Evolutionary conservation across 1,140 invertebrate species (phyloP), one percentile per base, ranked within the genome.

Genomic region (Drosophila tani): DNA sequence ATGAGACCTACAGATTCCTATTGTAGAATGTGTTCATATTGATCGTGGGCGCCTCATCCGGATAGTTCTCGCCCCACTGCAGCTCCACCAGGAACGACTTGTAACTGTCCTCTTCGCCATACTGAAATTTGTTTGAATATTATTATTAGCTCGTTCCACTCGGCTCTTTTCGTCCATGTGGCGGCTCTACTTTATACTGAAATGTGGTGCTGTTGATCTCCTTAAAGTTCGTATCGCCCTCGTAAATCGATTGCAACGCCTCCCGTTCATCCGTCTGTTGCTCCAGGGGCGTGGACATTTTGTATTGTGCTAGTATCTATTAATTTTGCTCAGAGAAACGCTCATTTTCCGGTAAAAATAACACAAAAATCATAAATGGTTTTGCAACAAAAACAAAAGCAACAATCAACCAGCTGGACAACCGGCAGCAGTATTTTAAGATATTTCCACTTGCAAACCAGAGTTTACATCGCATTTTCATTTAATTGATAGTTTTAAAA

Each of bases 21-120:
- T 99, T 99, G 91, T 98, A 99, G 94, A 99, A 99, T 32, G 97
- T 95, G 88, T 98, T 96, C 94, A 99, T 94, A 93, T 97, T 98
- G 46, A 99, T 95, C 9, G 90, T 93, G 38, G 98, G 98, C 79
- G 95, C 94, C 75, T 96, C 96, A 47, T 96, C 95, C 27, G 98
- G 98, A 93, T 99, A 99, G 59, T 95, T 95, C 6, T 95, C 94
- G 35, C 95, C 95, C 98, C 98, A 99, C 86, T 94, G 94, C 49
- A 99, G 95, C 94, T 99, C 98, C 56, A 99, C 90, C 46, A 99
- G 90, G 93, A 99, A 98, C 17, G 97, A 97, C 92, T 96, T 97
- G 9, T 94, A 92, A 69, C 95, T 94, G 67, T 97, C 96, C 82
- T 97, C 96, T 82, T 97, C 96, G 8, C 96, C 97, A 94, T 96